Evolutionary conservation across 2,888 invertebrate genomes (phyloP).

Genomic region (Apamea anceps): DNA sequence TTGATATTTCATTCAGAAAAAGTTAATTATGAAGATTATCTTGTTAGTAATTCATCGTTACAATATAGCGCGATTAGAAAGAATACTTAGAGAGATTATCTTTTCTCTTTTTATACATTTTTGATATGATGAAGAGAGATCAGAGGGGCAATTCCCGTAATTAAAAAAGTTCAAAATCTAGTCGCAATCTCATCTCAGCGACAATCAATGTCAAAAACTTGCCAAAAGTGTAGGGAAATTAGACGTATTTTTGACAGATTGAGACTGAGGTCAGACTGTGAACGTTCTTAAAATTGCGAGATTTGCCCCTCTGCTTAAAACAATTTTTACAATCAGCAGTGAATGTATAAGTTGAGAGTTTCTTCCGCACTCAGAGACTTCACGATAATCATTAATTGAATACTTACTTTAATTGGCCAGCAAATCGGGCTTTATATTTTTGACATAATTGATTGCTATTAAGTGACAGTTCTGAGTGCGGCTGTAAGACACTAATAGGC

Average conservation of each 20-base stretch:
- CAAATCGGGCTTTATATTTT: not conserved
- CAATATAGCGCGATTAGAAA: slow-evolving; percentile 3
- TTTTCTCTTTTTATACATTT: not conserved
- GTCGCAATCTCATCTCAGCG: too few relatives aligned
- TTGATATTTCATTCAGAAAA: slow-evolving; percentile 21
- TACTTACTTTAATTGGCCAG: not conserved
- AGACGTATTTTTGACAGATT: too few relatives aligned
- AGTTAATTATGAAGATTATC: slow-evolving; percentile 13
- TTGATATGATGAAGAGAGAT: not conserved
- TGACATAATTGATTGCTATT: not conserved
- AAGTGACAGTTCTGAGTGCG: not conserved
- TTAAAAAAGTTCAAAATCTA: too few relatives aligned
- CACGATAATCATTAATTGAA: not conserved
- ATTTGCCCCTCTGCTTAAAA: not conserved
- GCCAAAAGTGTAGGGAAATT: too few relatives aligned
- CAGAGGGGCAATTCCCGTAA: too few relatives aligned
- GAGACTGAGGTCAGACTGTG: too few relatives aligned
- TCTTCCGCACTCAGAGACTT: not conserved
- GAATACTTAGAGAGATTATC: not conserved
- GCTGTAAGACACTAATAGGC: not conserved
- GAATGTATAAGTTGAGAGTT: not conserved
- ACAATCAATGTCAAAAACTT: too few relatives aligned
- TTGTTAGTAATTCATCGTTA: not conserved
- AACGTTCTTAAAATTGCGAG: too few relatives aligned
- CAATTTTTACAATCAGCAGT: not conserved